Base-by-base conservation (phyloP, 2,888 invertebrate species). In the Thymelicus sylvestris region DNA sequence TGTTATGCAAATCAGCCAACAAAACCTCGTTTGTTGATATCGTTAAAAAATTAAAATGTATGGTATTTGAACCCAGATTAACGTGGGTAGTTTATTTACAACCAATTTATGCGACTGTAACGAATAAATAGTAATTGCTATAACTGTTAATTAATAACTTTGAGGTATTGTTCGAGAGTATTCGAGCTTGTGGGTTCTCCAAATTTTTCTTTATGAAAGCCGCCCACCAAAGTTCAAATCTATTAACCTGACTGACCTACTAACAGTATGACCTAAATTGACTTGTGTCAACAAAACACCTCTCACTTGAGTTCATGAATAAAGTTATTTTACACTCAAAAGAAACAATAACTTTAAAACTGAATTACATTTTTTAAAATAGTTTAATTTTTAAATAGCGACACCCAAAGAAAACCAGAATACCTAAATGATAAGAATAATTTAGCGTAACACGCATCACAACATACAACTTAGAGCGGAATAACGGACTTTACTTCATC, bases 151-250 rank as follows among this genome's bases (percentile, higher is more conserved):
- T 55, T 55, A 55, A 55, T 55, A 24, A 24, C 24, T 55, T 55
- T 24, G 24, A 55, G 55, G 24, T 55, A 55, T 55, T 24, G 24
- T 55, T 55, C 3, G 6, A 31, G 31, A 52, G 19, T 24, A 19
- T 55, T 55, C 12, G 24, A 55, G 55, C 24, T 55, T 10, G n/a
- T 55, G 10, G 24, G 8, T 19, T 24, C 15, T n/a, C 7, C 15
- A 3, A 52, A 19, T 52, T 55, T 19, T 55, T 55, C 24, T 55
- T 52, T 52, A 4, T 19, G 55, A 55, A 82, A 79, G 79, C 76
- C 80, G 79, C 78, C 76, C 78, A 24, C 60, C 55, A 61, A 38
- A 69, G 47, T 24, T 52, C 8, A 57, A 55, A 55, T 55, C 55
- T 55, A 55, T 24, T 55, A 55, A 55, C 55, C 24, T 24, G 55